Conservation (phyloP, 2,113 vertebrate genomes). For the Peromyscus maniculatus region DNA sequence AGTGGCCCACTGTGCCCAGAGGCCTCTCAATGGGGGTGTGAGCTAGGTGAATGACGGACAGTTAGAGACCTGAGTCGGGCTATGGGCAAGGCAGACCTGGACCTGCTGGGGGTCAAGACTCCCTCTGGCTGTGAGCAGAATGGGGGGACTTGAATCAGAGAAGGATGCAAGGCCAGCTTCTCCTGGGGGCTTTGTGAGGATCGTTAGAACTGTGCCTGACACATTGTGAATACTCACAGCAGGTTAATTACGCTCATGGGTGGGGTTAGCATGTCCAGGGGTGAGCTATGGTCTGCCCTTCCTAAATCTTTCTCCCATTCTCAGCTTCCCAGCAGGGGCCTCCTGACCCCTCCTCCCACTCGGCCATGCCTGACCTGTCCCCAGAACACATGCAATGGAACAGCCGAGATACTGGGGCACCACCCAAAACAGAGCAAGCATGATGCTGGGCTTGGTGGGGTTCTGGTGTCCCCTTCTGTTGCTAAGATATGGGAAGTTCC, state of each 20-base stretch:
- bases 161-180: neutral
- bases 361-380: neutral
- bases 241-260: neutral
- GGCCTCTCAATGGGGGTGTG: neutral
- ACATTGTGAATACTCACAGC: neutral
- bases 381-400: neutral
- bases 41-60: neutral
- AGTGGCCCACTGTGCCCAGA: rapidly evolving
- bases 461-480: neutral
- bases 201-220: neutral
- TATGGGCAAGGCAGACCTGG: neutral
- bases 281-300: neutral
- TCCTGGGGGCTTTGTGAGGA: neutral
- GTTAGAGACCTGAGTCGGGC: neutral
- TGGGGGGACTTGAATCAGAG: neutral
- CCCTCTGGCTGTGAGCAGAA: neutral
- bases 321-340: neutral
- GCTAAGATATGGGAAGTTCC: neutral
- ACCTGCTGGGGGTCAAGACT: neutral
- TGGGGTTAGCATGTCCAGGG: neutral
- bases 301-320: neutral
- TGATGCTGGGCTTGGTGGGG: neutral
- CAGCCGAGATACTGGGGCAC: neutral
- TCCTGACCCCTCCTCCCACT: neutral
- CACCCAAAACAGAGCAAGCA: neutral